A percentile compares a stretch with the other conserved stretches of the same genome.
Conservation (phyloP, 2,797 vertebrate species). For the Oreortyx pictus region DNA sequence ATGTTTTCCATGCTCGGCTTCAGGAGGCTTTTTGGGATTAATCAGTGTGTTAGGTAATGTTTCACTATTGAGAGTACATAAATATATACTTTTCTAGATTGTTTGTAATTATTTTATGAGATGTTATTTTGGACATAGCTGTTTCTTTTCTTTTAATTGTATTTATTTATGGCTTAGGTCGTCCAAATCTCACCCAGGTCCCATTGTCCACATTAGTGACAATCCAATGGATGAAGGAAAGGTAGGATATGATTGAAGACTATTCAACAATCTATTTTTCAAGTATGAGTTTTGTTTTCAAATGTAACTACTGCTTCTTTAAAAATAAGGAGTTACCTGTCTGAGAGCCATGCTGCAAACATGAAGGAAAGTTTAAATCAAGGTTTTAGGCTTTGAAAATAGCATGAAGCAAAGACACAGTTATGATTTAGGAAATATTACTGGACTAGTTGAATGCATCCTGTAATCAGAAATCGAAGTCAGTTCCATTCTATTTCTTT, state of each 20-base stretch:
- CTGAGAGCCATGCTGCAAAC: neutral
- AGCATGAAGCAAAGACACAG: neutral
- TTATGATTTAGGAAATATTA: neutral
- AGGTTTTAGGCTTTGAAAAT: neutral
- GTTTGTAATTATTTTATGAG: neutral
- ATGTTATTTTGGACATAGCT: neutral
- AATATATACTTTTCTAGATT: neutral
- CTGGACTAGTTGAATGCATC: neutral
- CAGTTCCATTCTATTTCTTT: neutral
- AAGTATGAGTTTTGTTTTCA: neutral
- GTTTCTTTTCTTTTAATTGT: neutral
- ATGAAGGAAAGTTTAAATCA: neutral
- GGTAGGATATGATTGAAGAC: slow-evolving; percentile 78
- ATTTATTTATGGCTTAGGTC: slow-evolving; percentile 83
- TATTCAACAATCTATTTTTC: neutral
- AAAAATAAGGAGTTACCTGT: neutral
- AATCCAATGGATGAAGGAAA: slow-evolving; percentile 99
- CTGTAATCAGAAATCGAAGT: neutral
- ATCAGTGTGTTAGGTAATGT: neutral
- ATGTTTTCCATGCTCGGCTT: neutral
- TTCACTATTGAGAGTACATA: neutral
- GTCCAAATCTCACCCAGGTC: slow-evolving; percentile 96
- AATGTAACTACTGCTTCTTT: neutral
- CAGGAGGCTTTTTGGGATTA: neutral
- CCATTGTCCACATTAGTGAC: slow-evolving; percentile 98